Percentiles rank a stretch among this genome's conserved stretches.
Conservation (phyloP, 2,797 vertebrate genomes). For the Muraenolepis orangiensis region DNA sequence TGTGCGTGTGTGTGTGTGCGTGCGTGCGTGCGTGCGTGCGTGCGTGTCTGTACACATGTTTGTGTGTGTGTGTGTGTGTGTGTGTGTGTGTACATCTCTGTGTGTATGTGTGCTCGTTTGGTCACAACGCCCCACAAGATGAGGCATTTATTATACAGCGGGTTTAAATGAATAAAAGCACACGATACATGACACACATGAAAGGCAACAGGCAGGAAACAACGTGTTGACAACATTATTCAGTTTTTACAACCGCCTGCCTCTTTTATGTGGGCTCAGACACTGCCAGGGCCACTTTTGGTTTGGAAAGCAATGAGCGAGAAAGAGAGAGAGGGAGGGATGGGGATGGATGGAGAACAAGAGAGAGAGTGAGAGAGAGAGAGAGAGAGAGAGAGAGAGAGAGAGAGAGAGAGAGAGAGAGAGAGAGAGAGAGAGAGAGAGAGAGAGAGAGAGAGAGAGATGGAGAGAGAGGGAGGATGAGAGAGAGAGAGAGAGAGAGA, state of each 20-base stretch:
- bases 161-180: background rate
- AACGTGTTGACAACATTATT: background rate
- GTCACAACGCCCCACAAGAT: background rate
- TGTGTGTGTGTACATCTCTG: background rate
- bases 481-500: background rate
- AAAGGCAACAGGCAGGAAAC: background rate
- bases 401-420: no score
- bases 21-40: no score
- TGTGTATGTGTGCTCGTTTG: background rate
- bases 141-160: background rate
- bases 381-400: background rate
- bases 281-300: background rate
- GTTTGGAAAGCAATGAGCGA: background rate
- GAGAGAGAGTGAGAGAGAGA: background rate
- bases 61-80: background rate
- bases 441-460: background rate
- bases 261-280: background rate
- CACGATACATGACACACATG: background rate
- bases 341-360: background rate
- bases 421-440: no score
- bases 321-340: background rate
- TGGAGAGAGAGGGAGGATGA: no score
- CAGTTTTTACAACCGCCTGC: no score
- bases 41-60: background rate
- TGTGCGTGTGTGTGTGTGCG: no score